Percentiles rank a stretch among this genome's conserved stretches.
phyloP scores from a whole-genome alignment of 92 coral and sea anemone species.

The Hydrozoanthus gracilis region DNA sequence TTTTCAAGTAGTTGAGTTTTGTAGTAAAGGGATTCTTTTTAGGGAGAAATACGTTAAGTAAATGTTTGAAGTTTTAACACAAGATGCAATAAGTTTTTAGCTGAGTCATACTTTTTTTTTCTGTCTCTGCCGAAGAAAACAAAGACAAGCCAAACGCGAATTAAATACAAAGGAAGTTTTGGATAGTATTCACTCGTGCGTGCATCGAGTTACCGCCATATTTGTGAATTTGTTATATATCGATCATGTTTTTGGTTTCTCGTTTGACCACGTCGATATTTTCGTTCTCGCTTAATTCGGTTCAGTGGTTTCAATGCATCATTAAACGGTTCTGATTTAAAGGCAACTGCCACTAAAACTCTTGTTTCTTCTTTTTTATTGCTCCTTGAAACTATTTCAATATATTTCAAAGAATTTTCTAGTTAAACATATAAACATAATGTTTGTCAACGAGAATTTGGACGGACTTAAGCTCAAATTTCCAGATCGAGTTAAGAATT shows the following conservation, averaged over 20 bases:
- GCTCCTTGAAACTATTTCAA: not conserved
- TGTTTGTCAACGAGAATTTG: too few species aligned
- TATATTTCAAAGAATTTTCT: not conserved
- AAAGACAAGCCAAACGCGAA: not conserved
- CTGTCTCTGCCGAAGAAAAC: not conserved
- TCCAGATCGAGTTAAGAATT: too few species aligned
- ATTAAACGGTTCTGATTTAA: not conserved
- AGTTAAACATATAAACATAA: too few species aligned
- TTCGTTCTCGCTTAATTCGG: slow-evolving; percentile 15
- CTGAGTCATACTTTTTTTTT: not conserved
- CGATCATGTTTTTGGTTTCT: slow-evolving; percentile 14
- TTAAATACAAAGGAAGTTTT: not conserved
- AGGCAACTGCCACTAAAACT: not conserved
- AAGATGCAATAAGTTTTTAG: not conserved
- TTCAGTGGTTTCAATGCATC: slow-evolving; percentile 13
- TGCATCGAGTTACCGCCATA: not conserved
- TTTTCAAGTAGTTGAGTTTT: too few species aligned
- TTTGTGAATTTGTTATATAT: slow-evolving; percentile 7
- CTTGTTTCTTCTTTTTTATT: not conserved
- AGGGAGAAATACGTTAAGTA: too few species aligned
- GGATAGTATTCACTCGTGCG: not conserved
- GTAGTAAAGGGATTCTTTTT: too few species aligned
- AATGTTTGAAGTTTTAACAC: not conserved
- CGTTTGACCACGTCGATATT: slow-evolving; percentile 30
- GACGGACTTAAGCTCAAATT: too few species aligned